Evolutionary conservation across 1,140 invertebrate species (phyloP).

Genomic region (Bombus consobrinus): DNA sequence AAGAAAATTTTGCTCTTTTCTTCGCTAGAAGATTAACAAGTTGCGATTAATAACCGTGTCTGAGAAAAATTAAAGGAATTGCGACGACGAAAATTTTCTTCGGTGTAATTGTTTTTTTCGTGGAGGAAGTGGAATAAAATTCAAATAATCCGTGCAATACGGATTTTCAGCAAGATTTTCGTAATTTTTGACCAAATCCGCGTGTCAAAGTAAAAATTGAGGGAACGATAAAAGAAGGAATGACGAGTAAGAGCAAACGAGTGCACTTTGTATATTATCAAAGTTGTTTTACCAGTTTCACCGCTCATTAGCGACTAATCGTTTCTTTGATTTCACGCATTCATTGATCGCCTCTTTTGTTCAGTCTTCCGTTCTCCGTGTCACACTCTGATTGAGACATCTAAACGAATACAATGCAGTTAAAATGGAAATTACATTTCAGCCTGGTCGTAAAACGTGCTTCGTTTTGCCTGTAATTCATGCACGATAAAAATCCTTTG

Average conservation of each 20-base stretch:
- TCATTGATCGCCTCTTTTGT: neutral
- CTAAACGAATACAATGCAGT: slow-evolving; percentile 14
- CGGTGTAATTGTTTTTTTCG: too few relatives aligned
- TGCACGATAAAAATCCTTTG: slow-evolving; percentile 23
- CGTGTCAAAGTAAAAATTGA: too few relatives aligned
- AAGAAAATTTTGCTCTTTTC: neutral
- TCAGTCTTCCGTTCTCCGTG: neutral
- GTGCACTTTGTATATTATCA: neutral
- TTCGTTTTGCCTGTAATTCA: slow-evolving; percentile 15
- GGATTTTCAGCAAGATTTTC: too few relatives aligned
- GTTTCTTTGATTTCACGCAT: neutral
- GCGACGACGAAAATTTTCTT: too few relatives aligned
- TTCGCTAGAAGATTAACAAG: neutral
- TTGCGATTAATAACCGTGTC: too few relatives aligned
- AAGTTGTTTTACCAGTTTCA: neutral
- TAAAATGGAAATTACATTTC: slow-evolving; percentile 15
- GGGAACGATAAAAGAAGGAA: neutral
- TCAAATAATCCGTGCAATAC: too few relatives aligned
- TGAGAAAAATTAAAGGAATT: too few relatives aligned
- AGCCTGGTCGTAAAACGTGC: slow-evolving; percentile 9
- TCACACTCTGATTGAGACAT: slow-evolving; percentile 3
- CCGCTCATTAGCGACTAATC: neutral
- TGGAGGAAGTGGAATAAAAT: too few relatives aligned
- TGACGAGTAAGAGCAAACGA: neutral
- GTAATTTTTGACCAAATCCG: neutral